These are phyloP conservation scores for Drosophila maculinotata DNA, from an alignment of 2,888 invertebrate genomes.

Conservation along the genomic window DNA sequence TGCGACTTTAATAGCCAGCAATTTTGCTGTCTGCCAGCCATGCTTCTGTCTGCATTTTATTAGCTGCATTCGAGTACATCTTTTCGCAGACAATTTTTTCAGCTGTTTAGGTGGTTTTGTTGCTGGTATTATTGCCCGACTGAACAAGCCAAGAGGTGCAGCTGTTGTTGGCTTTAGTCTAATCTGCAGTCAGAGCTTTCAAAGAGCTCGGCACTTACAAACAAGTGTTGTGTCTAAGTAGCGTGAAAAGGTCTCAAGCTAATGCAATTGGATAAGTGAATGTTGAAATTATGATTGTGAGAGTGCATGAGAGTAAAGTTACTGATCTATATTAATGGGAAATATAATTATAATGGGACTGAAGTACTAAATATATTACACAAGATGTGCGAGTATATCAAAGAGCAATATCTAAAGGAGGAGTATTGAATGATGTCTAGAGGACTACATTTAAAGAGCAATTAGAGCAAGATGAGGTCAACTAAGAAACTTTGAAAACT, in stretches of 20 bases:
- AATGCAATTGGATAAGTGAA: neutral
- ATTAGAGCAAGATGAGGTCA: no score
- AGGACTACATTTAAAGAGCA: no score
- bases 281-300: neutral
- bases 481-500: no score
- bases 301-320: neutral
- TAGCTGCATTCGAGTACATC: slow-evolving; percentile 23
- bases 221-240: slow-evolving; percentile 10
- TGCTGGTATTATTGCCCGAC: slow-evolving; percentile 6
- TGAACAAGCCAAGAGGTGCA: slow-evolving; percentile 9
- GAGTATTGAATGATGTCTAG: no score
- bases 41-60: slow-evolving; percentile 40
- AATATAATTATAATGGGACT: no score
- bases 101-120: slow-evolving; percentile 4
- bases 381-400: no score
- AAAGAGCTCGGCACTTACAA: slow-evolving; percentile 6
- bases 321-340: no score
- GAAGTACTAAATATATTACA: no score
- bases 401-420: no score
- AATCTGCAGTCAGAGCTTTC: slow-evolving; percentile 12
- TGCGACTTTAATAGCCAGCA: slow-evolving; percentile 26
- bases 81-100: neutral
- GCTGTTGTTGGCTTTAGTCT: slow-evolving; percentile 13
- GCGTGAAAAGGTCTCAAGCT: neutral
- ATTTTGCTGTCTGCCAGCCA: slow-evolving; percentile 6